Base-by-base conservation (phyloP, 1,140 invertebrate species). In the Ganaspis sp. region DNA sequence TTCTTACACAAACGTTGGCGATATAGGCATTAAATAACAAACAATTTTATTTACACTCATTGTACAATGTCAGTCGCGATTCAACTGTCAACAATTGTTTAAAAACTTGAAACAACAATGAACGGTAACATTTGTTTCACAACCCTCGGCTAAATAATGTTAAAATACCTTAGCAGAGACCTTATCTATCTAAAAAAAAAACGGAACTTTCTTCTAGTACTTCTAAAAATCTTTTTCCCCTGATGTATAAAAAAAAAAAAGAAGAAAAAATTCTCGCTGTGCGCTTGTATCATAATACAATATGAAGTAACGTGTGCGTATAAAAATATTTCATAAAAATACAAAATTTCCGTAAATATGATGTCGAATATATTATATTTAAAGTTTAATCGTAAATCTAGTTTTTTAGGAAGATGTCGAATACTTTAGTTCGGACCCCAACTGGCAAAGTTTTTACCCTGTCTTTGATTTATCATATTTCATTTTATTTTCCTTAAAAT, bases 21-120 rank as follows among this genome's bases (percentile, higher is more conserved):
- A 70, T 78, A 70, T 81, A 81, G 54, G 76, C 78, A 82, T 84
- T 83, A 86, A 84, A 84, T 85, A 86, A 86, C 80, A 83, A 86
- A 73, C 76, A 84, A 83, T 76, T 80, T 79, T 81, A 78, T 85
- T 79, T 84, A 80, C 79, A 83, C 75, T 76, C 77, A 42, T 79
- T 73, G 54, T 75, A 80, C 75, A 78, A 78, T 80, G 76, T 84
- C 82, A 84, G 77, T 83, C 81, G 74, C 74, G 58, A 77, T 78
- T 37, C 49, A 79, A 83, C 75, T 81, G 71, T 81, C 29, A 83
- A 79, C 74, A 79, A 78, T 38, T 64, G 75, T 74, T 80, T 54
- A 38, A 73, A 81, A 77, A 49, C 74, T 54, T 79, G 40, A 73
- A 37, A 64, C 69, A 83, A 82, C 76, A 72, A 69, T 72, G 76